Percentiles rank a stretch among this genome's conserved stretches.
Evolutionary conservation across 1,140 invertebrate species (phyloP).

Genomic region (Reticulitermes speratus): DNA sequence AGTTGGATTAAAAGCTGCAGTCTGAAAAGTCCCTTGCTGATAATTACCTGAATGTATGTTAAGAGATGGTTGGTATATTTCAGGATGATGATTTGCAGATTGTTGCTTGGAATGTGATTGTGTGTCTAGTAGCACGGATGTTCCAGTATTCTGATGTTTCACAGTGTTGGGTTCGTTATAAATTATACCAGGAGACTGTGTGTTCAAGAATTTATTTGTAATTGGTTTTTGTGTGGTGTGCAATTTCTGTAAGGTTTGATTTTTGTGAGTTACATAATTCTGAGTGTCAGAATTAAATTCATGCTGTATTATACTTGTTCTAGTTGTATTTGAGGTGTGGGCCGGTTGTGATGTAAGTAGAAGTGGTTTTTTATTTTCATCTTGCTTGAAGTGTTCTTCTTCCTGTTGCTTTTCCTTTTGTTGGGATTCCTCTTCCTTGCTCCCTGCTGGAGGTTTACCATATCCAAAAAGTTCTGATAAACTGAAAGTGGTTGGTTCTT

Average conservation of each 20-base stretch:
- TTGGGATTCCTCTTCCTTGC: not conserved
- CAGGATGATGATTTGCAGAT: no score
- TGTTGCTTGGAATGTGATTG: no score
- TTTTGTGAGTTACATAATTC: not conserved
- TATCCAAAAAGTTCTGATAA: not conserved
- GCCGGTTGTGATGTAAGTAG: not conserved
- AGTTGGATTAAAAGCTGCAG: not conserved
- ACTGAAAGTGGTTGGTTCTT: not conserved
- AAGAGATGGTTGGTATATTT: no score
- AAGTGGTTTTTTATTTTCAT: not conserved
- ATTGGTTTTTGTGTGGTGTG: no score
- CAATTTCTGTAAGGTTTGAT: no score
- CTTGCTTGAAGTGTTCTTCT: not conserved
- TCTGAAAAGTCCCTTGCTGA: not conserved
- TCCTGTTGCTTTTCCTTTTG: not conserved
- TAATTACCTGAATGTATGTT: not conserved
- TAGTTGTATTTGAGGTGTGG: not conserved
- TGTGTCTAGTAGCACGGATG: not conserved
- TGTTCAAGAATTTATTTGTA: not conserved
- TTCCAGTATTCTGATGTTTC: not conserved
- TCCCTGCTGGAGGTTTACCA: not conserved
- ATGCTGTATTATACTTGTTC: not conserved
- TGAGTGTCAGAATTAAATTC: not conserved
- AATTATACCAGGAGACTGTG: not conserved
- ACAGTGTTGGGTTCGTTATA: not conserved